Conservation (phyloP, 2,888 invertebrate species). For the Rotaria macrura region DNA sequence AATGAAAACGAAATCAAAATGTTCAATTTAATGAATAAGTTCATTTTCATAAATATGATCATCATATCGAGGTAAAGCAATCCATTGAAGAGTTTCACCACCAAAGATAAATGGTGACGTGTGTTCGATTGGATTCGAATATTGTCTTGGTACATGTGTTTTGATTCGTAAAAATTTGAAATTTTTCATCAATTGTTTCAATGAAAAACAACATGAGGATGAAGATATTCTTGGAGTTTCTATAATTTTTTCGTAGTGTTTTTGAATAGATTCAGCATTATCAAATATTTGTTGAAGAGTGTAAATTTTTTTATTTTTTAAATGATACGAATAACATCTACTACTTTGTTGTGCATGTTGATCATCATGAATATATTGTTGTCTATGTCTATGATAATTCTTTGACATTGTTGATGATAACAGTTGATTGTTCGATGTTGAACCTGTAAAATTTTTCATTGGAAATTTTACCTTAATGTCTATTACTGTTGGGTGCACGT, state of each 20-base stretch:
- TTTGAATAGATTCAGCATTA: slow-evolving; percentile 9
- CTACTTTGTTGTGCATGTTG: too few species aligned
- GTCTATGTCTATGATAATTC: too few species aligned
- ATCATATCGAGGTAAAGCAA: not conserved
- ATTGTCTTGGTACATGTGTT: not conserved
- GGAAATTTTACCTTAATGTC: not conserved
- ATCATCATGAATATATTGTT: too few species aligned
- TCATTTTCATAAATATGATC: slow-evolving; percentile 12
- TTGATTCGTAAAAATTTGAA: not conserved
- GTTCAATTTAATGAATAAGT: not conserved
- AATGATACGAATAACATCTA: not conserved
- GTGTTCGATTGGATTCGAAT: not conserved
- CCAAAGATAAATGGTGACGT: not conserved
- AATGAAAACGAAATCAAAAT: too few species aligned
- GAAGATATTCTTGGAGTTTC: not conserved
- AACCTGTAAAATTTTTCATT: not conserved
- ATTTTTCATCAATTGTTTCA: not conserved
- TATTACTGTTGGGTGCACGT: not conserved
- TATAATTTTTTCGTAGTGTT: not conserved
- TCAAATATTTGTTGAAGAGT: not conserved
- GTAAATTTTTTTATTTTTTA: not conserved
- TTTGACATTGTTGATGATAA: too few species aligned
- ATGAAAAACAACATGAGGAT: not conserved
- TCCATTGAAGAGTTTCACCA: not conserved
- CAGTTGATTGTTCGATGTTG: too few species aligned